Evolutionary conservation across 1,140 invertebrate species (phyloP).

Genomic region (Episyrphus balteatus): DNA sequence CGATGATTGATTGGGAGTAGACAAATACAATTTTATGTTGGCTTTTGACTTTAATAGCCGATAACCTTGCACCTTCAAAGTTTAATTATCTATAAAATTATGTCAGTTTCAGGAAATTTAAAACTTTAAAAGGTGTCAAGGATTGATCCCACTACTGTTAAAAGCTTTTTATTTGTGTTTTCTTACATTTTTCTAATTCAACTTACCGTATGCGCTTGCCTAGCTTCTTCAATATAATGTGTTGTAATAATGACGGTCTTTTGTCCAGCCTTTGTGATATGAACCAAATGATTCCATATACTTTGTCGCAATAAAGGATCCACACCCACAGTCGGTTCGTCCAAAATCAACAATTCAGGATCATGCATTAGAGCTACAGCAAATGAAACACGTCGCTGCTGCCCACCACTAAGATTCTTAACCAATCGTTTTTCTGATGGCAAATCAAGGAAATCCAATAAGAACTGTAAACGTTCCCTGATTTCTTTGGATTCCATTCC

Average conservation of each 20-base stretch:
- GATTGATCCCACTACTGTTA: no score
- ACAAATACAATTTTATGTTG: no score
- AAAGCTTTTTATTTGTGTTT: no score
- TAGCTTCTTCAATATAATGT: constrained; percentile 87
- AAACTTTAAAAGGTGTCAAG: no score
- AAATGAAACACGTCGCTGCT: constrained; percentile 84
- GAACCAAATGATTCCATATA: constrained; percentile 84
- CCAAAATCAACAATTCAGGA: constrained; percentile 83
- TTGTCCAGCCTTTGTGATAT: constrained; percentile 65
- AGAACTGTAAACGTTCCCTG: constrained; percentile 68
- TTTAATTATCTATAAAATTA: no score
- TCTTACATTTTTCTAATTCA: background rate
- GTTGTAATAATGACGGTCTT: constrained; percentile 91
- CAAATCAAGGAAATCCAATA: constrained; percentile 80
- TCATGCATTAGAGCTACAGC: constrained; percentile 86
- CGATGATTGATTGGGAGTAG: no score
- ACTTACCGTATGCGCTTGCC: constrained; percentile 73
- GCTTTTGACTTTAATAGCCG: no score
- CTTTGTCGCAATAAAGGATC: constrained; percentile 80
- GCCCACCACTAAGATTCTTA: constrained; percentile 85
- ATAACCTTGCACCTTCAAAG: no score
- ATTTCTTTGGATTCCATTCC: constrained; percentile 77
- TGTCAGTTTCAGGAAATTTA: no score
- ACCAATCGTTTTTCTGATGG: constrained; percentile 75
- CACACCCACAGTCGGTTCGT: constrained; percentile 90